Evolutionary conservation across 2,888 invertebrate species (phyloP), one percentile per base, ranked within the genome.

Genomic region (Brachypalpus laphriformis): DNA sequence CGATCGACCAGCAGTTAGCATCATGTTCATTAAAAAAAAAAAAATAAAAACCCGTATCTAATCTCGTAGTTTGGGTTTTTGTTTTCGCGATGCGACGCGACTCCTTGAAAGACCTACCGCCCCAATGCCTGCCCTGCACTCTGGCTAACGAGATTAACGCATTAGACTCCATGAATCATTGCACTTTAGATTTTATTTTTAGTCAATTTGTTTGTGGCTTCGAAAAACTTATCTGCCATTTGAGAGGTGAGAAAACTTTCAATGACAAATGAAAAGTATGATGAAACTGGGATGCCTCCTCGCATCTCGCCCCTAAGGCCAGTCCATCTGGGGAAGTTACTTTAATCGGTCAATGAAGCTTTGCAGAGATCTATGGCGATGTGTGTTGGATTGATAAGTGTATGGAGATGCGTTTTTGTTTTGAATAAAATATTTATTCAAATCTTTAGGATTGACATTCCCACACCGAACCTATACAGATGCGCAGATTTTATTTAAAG

Each of bases 231-330:
- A 57, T 75, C 65, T 31, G n/a, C 37, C 25, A 11, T 25, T 31
- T 8, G 65, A 65, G 65, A 65, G 75, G 75, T 75, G 75, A 75
- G 75, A 57, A 66, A 49, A 66, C 75, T 75, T 75, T 75, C 75
- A 75, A 75, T 65, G 75, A 57, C 75, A 57, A 66, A 40, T 14
- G 11, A 9, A 34, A 20, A 11, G 3, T 34, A 31, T 54, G 56
- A n/a, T 57, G 56, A 37, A 34, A 57, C 6, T 40, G 22, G n/a
- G n/a, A n/a, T n/a, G n/a, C n/a, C n/a, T n/a, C n/a, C n/a, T n/a
- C n/a, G n/a, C n/a, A n/a, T n/a, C n/a, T n/a, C n/a, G n/a, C n/a
- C n/a, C n/a, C n/a, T n/a, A n/a, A n/a, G n/a, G n/a, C n/a, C n/a
- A n/a, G n/a, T n/a, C n/a, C n/a, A n/a, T n/a, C n/a, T n/a, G n/a